These are phyloP conservation scores for Sarcoramphus papa DNA, from an alignment of 2,797 vertebrate genomes.

Conservation along the genomic window DNA sequence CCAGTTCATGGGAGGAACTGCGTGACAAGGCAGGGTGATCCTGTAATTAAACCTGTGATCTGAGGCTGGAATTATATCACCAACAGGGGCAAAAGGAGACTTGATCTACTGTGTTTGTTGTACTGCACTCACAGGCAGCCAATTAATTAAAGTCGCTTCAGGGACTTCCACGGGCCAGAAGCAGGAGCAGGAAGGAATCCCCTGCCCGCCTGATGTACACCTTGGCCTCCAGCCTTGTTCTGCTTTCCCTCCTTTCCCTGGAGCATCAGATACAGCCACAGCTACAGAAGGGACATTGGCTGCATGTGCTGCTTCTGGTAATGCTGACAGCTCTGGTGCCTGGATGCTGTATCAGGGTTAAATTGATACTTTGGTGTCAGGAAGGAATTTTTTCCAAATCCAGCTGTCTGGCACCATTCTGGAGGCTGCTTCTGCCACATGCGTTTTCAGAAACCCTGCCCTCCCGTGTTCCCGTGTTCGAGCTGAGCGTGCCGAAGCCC, in stretches of 20 bases:
- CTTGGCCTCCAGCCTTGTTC: neutral
- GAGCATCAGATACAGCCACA: neutral
- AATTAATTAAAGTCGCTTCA: neutral
- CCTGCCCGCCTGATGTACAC: accelerated
- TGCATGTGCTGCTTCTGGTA: neutral
- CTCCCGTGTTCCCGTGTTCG: accelerated
- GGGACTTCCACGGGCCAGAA: neutral
- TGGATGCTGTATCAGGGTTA: neutral
- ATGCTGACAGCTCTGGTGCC: neutral
- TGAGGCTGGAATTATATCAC: neutral
- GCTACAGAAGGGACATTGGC: neutral
- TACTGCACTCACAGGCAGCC: neutral
- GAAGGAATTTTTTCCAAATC: neutral
- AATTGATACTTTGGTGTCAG: neutral
- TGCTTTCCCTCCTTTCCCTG: neutral
- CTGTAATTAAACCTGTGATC: neutral
- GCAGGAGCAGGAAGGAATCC: neutral
- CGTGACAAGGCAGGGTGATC: neutral
- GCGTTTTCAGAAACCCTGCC: neutral
- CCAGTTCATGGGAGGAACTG: neutral
- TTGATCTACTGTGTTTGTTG: neutral
- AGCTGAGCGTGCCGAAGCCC: accelerated
- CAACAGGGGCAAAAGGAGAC: neutral
- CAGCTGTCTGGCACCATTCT: neutral
- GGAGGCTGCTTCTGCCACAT: neutral